Base-by-base conservation (phyloP, 2,797 vertebrate species). In the Phrynocephalus guinanensis region DNA sequence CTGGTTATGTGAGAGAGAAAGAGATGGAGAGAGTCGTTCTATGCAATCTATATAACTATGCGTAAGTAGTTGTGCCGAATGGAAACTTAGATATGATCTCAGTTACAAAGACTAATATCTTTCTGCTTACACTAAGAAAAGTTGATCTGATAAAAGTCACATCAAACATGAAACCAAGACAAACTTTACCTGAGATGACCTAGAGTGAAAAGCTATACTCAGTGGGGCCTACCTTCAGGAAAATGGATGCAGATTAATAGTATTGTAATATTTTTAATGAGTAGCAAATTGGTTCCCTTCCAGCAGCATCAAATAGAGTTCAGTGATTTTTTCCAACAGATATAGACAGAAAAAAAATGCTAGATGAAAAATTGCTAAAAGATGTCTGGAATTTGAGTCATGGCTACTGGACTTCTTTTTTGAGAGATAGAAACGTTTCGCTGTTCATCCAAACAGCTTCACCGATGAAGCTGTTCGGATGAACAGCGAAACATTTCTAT, bases 341-440 rank as follows among this genome's bases (percentile, higher is more conserved):
- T 2, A n/a, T 11, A 82, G 26, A 75, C 11, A n/a, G 1, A 10
- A 7, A 20, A 20, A 33, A 33, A 76, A 3, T 11, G 5, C 38
- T 72, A 26, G 52, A 50, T 73, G 33, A 81, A 86, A 86, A 66
- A 52, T 88, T 88, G 38, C 24, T 73, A 82, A 85, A 18, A 81
- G 66, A 50, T 80, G 77, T 33, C 33, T 33, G 33, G 33, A 33
- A 33, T 1, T 33, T 33, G 33, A 33, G 33, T 33, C 33, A 33
- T 33, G 33, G 33, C 33, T 33, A 33, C 33, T 33, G 33, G 33
- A 33, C 33, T 33, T 33, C 33, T 33, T 33, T 33, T 33, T 33
- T 33, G 33, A 33, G 33, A 33, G 33, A 33, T 33, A 33, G 33
- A 33, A 33, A 33, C 33, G 33, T 33, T 33, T 33, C 33, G 33